These are phyloP conservation scores for Spilarctia lutea DNA, from an alignment of 2,888 invertebrate genomes.

Conservation along the genomic window DNA sequence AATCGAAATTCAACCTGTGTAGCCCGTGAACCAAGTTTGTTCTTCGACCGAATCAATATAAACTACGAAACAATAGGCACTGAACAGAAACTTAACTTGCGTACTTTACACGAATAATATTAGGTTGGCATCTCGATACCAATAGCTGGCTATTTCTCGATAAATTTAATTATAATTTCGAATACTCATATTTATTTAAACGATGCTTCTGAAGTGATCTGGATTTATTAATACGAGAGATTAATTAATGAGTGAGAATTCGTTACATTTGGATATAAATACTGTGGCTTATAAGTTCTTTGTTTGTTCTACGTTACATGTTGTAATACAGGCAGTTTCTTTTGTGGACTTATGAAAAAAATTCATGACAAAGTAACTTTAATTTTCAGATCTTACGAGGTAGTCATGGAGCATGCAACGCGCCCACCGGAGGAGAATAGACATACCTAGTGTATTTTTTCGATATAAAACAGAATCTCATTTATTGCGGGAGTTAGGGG, in stretches of 20 bases:
- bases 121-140: constrained; percentile 22
- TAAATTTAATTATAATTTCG: constrained; percentile 50
- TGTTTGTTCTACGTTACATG: no score
- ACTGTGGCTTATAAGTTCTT: no score
- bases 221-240: not conserved
- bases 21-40: not conserved
- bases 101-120: constrained; percentile 38
- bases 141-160: constrained; percentile 19
- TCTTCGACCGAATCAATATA: not conserved
- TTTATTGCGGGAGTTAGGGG: no score
- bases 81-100: constrained; percentile 29
- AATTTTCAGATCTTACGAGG: no score
- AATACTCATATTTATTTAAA: constrained; percentile 39
- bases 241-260: not conserved
- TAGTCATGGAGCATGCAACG: no score
- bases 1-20: not conserved
- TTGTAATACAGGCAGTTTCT: no score
- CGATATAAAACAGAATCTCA: no score
- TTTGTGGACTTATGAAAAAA: no score
- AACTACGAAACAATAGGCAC: constrained; percentile 32
- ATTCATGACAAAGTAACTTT: no score
- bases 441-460: no score
- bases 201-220: constrained; percentile 6
- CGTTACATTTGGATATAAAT: not conserved
- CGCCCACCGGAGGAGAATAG: no score